Percentiles rank a stretch among this genome's conserved stretches.
phyloP scores from a whole-genome alignment of 2,113 vertebrate species.

The Dicaeum eximium region DNA sequence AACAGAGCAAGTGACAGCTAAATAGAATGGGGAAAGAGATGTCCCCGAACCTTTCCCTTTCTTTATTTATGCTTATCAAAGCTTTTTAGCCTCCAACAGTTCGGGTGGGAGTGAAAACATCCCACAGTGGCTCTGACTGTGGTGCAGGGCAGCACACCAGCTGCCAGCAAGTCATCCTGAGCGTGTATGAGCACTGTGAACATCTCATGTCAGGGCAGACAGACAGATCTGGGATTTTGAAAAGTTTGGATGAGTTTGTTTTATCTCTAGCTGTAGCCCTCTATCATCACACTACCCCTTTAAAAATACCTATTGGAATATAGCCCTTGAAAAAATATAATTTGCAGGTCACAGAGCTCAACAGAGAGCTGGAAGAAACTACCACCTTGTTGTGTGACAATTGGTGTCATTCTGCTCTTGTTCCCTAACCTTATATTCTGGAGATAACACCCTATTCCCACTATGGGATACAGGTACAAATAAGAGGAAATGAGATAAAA shows the following conservation, averaged over 20 bases:
- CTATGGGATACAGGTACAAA: background rate
- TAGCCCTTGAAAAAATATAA: background rate
- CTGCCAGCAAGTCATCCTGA: background rate
- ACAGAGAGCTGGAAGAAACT: background rate
- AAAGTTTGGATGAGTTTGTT: background rate
- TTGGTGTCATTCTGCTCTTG: background rate
- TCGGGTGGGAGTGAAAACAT: background rate
- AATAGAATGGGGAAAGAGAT: background rate
- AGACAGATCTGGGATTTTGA: background rate
- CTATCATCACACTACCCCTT: background rate
- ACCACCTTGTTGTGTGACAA: background rate
- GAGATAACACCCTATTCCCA: background rate
- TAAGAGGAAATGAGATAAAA: background rate
- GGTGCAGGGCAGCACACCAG: fast-evolving
- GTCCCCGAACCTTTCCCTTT: background rate
- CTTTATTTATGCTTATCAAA: background rate
- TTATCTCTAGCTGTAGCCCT: background rate
- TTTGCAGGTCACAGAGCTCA: background rate
- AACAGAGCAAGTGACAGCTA: background rate
- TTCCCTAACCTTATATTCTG: background rate
- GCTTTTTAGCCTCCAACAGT: background rate
- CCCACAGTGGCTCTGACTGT: background rate
- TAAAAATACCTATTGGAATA: background rate
- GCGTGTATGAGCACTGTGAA: fast-evolving
- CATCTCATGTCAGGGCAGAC: background rate